A percentile compares a stretch with the other conserved stretches of the same genome.
Conservation (phyloP, 1,140 invertebrate genomes). For the Eulimnadia texana region DNA sequence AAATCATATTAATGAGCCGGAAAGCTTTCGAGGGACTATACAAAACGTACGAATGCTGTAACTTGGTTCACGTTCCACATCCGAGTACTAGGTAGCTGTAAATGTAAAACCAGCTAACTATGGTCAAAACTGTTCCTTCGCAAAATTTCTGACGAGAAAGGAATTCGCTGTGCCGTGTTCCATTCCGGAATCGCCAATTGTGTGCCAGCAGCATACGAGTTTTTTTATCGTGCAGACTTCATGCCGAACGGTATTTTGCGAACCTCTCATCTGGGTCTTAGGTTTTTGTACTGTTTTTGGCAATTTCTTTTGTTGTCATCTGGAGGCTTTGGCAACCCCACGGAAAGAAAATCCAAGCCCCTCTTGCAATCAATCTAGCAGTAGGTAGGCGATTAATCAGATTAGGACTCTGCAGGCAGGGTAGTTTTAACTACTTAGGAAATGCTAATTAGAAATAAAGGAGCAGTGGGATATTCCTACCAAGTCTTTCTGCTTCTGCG, state of each 20-base stretch:
- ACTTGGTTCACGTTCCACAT: too few species aligned
- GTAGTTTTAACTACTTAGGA: too few species aligned
- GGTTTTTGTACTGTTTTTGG: slow-evolving; percentile 43
- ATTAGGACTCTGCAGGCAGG: too few species aligned
- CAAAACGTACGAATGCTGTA: slow-evolving; percentile 12
- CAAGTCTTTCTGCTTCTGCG: background rate
- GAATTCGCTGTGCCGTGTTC: background rate
- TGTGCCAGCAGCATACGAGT: slow-evolving; percentile 35
- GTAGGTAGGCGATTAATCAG: background rate
- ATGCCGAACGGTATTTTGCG: slow-evolving; percentile 40
- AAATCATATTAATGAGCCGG: slow-evolving; percentile 23
- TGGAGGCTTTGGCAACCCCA: slow-evolving; percentile 31
- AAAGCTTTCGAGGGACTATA: slow-evolving; percentile 14
- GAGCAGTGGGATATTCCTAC: too few species aligned
- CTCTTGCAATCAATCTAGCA: background rate
- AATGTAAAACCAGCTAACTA: too few species aligned
- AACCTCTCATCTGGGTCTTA: slow-evolving; percentile 49
- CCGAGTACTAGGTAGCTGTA: too few species aligned
- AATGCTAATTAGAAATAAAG: too few species aligned
- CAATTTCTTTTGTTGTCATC: slow-evolving; percentile 44
- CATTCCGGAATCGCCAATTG: slow-evolving; percentile 24
- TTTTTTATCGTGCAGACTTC: slow-evolving; percentile 41
- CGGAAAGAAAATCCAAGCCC: background rate
- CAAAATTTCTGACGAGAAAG: too few species aligned
- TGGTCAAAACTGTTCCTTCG: too few species aligned